Evolutionary conservation across 1,140 invertebrate species (phyloP), one percentile per base, ranked within the genome.

Genomic region (Drosophila bipectinata): DNA sequence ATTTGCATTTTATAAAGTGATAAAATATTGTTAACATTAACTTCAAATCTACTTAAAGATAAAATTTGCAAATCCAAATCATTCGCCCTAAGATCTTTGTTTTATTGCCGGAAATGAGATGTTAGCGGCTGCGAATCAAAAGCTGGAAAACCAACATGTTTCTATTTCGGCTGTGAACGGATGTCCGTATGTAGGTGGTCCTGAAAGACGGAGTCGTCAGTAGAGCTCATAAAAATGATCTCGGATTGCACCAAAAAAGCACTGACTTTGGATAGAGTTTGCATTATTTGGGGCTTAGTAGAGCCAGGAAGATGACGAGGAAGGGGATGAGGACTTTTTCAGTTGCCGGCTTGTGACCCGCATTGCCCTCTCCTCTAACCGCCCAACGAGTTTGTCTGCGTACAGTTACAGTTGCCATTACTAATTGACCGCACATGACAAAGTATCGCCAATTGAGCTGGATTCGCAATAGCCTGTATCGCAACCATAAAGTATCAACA

Each of bases 81-180:
- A 28, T 1, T 28, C 26, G 5, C 5, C 5, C 7, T 6, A 28
- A 6, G 26, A 6, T 28, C 0, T 28, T 7, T 5, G 9, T 18
- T 48, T 48, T 57, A 37, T 12, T 51, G 10, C 14, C 1, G 44
- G 60, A 64, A 60, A 72, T 49, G 63, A 41, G 88, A 73, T 66
- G 72, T 66, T 72, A 79, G 79, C 83, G 76, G 77, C 75, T 83
- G 79, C 79, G 53, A 79, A 77, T 88, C 83, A 79, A 72, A 87
- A 79, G 83, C 83, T 69, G 83, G 68, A 87, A 88, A 87, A 79
- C 83, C 83, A 87, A 88, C 83, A 87, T 88, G 79, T 87, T 83
- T 87, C 78, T 87, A 87, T 87, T 85, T 85, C 82, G 66, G 82
- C 87, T 85, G 72, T 81, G 68, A 87, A 71, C 51, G 61, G 69